These are phyloP conservation scores for Oceanites oceanicus DNA, from an alignment of 2,113 vertebrate genomes.

Conservation along the genomic window DNA sequence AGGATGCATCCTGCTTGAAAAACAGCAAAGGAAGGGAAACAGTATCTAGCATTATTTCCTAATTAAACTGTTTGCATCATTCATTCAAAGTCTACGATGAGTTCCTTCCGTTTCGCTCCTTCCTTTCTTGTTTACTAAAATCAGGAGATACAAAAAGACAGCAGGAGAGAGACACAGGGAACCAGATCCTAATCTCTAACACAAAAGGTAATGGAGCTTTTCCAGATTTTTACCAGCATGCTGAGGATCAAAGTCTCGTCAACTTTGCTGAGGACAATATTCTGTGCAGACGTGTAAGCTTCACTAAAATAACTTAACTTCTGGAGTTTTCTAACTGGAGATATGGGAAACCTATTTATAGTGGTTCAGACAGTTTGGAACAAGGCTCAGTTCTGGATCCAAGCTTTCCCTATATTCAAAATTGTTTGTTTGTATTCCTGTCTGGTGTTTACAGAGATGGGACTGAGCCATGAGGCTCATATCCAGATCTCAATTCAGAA, in stretches of 20 bases:
- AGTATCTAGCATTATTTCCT: constrained; percentile 59
- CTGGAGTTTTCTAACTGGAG: not conserved
- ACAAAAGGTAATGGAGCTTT: constrained; percentile 11
- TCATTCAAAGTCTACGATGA: constrained; percentile 39
- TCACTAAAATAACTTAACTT: not conserved
- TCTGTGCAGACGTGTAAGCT: not conserved
- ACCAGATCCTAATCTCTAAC: constrained; percentile 29
- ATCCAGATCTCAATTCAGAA: not conserved
- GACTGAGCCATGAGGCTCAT: not conserved
- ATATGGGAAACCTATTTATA: not conserved
- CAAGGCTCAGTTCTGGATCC: not conserved
- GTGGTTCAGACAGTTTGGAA: not conserved
- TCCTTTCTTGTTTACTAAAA: constrained; percentile 56
- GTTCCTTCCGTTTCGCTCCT: constrained; percentile 57
- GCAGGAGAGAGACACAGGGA: not conserved
- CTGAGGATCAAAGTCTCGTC: not conserved
- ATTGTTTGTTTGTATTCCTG: not conserved
- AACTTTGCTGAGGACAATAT: not conserved
- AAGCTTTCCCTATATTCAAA: not conserved
- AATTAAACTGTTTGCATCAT: constrained; percentile 64
- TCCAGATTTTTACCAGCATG: not conserved
- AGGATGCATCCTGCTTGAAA: constrained; percentile 64
- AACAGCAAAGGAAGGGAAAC: constrained; percentile 63
- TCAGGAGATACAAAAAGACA: constrained; percentile 11
- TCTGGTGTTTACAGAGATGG: not conserved